Conservation (phyloP, 2,113 vertebrate genomes). For the Vicugna pacos region DNA sequence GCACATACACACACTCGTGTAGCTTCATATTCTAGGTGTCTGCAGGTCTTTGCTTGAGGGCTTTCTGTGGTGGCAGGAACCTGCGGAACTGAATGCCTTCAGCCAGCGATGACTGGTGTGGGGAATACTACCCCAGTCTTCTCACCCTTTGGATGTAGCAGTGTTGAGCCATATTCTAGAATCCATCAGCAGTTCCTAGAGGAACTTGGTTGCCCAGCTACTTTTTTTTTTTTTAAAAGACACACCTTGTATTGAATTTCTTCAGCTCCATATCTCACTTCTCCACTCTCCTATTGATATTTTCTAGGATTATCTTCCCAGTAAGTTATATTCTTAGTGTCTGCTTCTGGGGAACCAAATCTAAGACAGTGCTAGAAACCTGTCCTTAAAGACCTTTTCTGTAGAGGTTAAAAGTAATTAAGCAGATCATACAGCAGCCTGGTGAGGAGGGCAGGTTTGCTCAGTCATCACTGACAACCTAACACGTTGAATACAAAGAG, state of each 20-base stretch:
- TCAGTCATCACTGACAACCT: rapidly evolving
- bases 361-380: background rate
- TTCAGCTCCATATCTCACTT: background rate
- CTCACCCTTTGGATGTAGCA: background rate
- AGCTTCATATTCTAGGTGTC: background rate
- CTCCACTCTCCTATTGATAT: background rate
- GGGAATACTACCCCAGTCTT: background rate
- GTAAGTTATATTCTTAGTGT: background rate
- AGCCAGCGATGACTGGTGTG: background rate
- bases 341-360: background rate
- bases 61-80: background rate
- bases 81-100: rapidly evolving
- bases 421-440: background rate
- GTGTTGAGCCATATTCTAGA: background rate
- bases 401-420: background rate
- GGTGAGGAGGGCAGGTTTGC: background rate
- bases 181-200: background rate
- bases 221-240: background rate
- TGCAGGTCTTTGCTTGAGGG: background rate
- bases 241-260: background rate
- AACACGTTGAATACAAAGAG: background rate
- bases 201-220: background rate
- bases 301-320: background rate
- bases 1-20: rapidly evolving
- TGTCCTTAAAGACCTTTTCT: background rate